Evolutionary conservation across 2,888 invertebrate species (phyloP), one percentile per base, ranked within the genome.

Genomic region (Lacanobia wlatinum): DNA sequence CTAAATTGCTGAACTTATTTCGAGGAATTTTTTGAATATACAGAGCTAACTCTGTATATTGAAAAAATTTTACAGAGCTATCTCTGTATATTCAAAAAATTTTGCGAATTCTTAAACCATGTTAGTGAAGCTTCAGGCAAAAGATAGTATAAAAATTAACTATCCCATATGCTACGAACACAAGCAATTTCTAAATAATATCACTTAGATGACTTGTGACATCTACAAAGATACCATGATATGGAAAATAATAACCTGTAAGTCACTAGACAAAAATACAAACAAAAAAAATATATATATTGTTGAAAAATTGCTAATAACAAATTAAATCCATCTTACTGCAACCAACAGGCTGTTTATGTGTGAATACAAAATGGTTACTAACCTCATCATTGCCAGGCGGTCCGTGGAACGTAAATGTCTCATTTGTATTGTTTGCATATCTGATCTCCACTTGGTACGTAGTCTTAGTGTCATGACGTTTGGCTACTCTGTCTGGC

Each of bases 331-430:
- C 16, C 3, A 8, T 16, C n/a, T 10, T 28, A 10, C 14, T 34
- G 1, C 10, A 48, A 18, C 12, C 48, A 63, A 40, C 18, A 14
- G n/a, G 21, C 34, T n/a, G n/a, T n/a, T n/a, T 12, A 1, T 34
- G 14, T 58, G 14, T 60, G 64, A 55, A 34, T 53, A 69, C 1
- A 69, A 40, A 69, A 60, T 52, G 1, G 2, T 66, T 74, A 91
- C 92, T 84, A 87, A 97, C 97, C 96, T 99, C 99, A 93, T 99
- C 99, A 82, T 98, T 98, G 55, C 98, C 98, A 61, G 98, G 98
- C 12, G 99, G 99, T 60, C 99, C 99, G 80, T 99, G 99, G 94
- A 99, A 99, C n/a, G 98, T 98, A 90, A 98, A 98, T n/a, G 99
- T 99, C 92, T 99, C 99, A 94, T 99, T 99, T 1, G 99, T 99